Evolutionary conservation across 2,888 invertebrate species (phyloP).

Genomic region (Elgonia sp.): DNA sequence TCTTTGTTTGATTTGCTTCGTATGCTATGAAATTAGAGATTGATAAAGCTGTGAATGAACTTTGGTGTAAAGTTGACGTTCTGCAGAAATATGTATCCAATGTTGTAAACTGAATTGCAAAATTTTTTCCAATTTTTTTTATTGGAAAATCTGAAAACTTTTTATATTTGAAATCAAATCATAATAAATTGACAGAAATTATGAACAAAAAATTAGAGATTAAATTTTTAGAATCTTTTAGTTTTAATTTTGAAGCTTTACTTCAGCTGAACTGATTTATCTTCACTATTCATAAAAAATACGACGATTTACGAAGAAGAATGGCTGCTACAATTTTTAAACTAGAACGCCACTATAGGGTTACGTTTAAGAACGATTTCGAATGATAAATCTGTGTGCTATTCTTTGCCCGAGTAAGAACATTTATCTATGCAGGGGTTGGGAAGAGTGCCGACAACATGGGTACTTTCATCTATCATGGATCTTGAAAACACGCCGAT

Average conservation of each 20-base stretch:
- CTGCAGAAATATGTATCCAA: no score
- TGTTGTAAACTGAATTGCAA: no score
- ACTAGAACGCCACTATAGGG: constrained; percentile 56
- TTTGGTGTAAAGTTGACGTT: no score
- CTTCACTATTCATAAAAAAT: constrained; percentile 59
- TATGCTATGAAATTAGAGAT: constrained; percentile 1
- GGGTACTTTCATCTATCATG: constrained; percentile 85
- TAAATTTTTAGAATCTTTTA: not conserved
- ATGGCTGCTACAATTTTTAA: constrained; percentile 68
- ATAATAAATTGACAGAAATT: not conserved
- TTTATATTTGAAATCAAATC: not conserved
- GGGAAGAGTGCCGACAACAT: constrained; percentile 83
- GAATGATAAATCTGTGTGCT: constrained; percentile 86
- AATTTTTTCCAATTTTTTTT: no score
- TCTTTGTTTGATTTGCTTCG: constrained; percentile 6
- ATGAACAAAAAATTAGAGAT: not conserved
- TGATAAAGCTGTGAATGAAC: not conserved
- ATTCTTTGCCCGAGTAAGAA: constrained; percentile 83
- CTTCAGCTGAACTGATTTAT: constrained; percentile 56
- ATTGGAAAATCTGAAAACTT: not conserved
- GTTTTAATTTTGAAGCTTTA: constrained; percentile 49
- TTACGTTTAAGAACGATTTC: constrained; percentile 78
- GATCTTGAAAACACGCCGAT: constrained; percentile 85
- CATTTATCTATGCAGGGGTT: constrained; percentile 84
- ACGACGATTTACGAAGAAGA: constrained; percentile 65